phyloP scores from a whole-genome alignment of 2,888 invertebrate genomes.

The Papilio demoleus region DNA sequence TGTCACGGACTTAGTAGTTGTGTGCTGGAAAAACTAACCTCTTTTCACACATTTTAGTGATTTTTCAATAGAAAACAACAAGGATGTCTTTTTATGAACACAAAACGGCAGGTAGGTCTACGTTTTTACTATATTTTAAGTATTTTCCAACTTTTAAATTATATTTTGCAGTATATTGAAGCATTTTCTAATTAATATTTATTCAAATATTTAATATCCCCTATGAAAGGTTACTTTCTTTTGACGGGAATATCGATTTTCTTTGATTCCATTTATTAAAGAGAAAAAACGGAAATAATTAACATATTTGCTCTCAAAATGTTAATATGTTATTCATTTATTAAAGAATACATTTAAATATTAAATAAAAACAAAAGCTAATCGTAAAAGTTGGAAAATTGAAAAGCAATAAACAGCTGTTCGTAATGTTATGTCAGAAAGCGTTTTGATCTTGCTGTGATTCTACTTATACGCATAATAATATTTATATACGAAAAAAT shows the following conservation, averaged over 20 bases:
- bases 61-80: conserved; percentile 42
- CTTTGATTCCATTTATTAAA: background rate
- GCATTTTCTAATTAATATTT: background rate
- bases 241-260: background rate
- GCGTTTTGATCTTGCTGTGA: conserved; percentile 33
- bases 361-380: background rate
- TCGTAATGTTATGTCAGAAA: conserved; percentile 29
- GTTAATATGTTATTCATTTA: background rate
- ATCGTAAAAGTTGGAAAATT: background rate
- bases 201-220: background rate
- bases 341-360: background rate
- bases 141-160: conserved; percentile 8
- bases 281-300: background rate
- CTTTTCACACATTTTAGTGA: conserved; percentile 35
- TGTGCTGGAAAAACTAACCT: conserved; percentile 43
- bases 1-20: conserved; percentile 56
- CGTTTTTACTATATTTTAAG: conserved; percentile 10
- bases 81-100: conserved; percentile 64
- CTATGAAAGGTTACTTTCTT: background rate
- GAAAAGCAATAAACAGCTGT: conserved; percentile 37
- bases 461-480: background rate
- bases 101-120: conserved; percentile 65
- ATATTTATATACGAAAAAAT: background rate
- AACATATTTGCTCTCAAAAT: background rate
- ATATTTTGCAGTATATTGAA: conserved; percentile 6